Evolutionary conservation across 1,140 invertebrate species (phyloP).

Genomic region (Diorhabda elongata): DNA sequence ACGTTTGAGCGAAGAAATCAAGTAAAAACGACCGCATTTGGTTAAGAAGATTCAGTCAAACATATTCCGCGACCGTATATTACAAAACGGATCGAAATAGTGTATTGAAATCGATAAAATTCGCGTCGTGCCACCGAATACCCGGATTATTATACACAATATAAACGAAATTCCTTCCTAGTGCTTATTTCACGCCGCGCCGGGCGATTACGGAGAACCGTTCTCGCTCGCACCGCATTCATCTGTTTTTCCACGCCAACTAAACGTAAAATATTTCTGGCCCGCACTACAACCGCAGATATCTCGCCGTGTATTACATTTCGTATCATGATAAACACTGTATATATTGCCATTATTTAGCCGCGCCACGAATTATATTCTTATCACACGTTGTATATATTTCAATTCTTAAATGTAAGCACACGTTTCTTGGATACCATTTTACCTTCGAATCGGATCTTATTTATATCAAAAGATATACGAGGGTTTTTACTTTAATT

Average conservation of each 20-base stretch:
- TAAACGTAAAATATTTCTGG: slow-evolving; percentile 21
- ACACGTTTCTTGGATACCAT: neutral
- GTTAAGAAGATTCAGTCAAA: no score
- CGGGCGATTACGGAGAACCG: neutral
- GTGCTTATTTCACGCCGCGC: slow-evolving; percentile 17
- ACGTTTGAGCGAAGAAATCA: no score
- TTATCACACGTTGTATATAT: slow-evolving; percentile 1
- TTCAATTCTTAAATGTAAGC: neutral
- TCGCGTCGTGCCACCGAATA: slow-evolving; percentile 22
- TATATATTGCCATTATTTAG: slow-evolving; percentile 20
- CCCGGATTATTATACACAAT: slow-evolving; percentile 25
- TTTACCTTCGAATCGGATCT: no score
- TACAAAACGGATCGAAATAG: no score
- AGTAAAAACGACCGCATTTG: no score
- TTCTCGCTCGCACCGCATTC: neutral
- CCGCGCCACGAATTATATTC: slow-evolving; percentile 4
- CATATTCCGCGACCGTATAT: no score
- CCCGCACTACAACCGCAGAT: slow-evolving; percentile 9
- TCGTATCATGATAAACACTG: slow-evolving; percentile 20
- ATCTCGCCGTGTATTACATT: slow-evolving; percentile 21
- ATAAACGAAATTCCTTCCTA: slow-evolving; percentile 20
- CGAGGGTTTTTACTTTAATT: no score
- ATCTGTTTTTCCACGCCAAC: slow-evolving; percentile 15
- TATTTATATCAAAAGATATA: no score
- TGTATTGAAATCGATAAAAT: slow-evolving; percentile 11